Evolutionary conservation across 2,113 vertebrate species (phyloP).

Genomic region (Notothenia coriiceps): DNA sequence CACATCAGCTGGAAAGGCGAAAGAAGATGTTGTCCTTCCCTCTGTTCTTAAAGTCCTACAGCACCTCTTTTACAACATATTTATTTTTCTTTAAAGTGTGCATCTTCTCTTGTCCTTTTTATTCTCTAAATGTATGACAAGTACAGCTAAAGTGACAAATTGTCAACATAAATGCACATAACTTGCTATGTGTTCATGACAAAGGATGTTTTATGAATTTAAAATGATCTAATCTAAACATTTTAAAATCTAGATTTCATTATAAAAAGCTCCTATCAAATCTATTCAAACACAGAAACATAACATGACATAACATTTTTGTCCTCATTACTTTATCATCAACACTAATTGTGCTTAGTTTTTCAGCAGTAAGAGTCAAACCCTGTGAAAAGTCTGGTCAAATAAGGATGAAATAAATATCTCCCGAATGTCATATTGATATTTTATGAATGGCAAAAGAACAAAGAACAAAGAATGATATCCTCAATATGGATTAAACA

Average conservation of each 20-base stretch:
- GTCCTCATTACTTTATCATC: neutral
- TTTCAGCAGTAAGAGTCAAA: conserved; percentile 41
- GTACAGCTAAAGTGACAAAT: neutral
- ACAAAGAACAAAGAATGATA: conserved; percentile 80
- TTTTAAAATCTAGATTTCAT: neutral
- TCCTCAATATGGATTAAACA: conserved; percentile 87
- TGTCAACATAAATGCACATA: neutral
- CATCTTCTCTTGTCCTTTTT: neutral
- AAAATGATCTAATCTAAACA: neutral
- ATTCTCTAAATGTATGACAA: neutral
- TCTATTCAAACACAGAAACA: neutral
- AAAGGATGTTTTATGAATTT: neutral
- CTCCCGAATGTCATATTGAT: conserved; percentile 38
- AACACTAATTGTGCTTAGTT: conserved; percentile 9
- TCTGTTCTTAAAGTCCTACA: conserved; percentile 27
- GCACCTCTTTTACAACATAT: conserved; percentile 13
- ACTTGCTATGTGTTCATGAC: neutral
- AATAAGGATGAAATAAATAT: conserved; percentile 55
- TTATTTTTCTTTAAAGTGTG: neutral
- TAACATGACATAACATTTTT: neutral
- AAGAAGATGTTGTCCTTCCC: conserved; percentile 66
- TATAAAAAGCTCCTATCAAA: neutral
- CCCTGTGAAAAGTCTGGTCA: conserved; percentile 31
- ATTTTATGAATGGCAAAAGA: conserved; percentile 76
- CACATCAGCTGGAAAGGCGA: conserved; percentile 76